Conservation (phyloP, 2,888 invertebrate species). For the Cantharis lateralis region DNA sequence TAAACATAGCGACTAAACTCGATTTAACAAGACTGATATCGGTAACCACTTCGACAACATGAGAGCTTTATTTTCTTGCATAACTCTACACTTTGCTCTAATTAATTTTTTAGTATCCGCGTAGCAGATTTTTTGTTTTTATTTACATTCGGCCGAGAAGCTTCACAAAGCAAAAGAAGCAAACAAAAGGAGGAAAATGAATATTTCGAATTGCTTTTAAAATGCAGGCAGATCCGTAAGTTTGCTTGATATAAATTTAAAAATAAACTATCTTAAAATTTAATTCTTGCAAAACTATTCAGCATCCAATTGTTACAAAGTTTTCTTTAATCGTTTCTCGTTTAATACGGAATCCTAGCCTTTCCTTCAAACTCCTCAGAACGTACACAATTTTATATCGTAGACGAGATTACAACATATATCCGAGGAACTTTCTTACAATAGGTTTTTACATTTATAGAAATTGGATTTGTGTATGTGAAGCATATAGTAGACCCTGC, state of each 20-base stretch:
- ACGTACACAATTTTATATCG: slow-evolving; percentile 9
- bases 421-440: slow-evolving; percentile 17
- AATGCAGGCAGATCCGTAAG: neutral
- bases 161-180: neutral
- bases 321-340: neutral
- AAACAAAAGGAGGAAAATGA: neutral
- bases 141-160: neutral
- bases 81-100: neutral
- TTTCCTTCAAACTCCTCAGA: neutral
- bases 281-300: neutral
- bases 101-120: neutral
- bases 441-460: slow-evolving; percentile 25
- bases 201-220: neutral
- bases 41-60: neutral
- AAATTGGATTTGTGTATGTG: slow-evolving; percentile 24
- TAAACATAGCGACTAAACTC: neutral
- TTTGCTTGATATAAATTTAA: neutral
- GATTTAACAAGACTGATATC: neutral
- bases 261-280: neutral
- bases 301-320: neutral
- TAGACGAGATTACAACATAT: slow-evolving; percentile 11
- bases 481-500: slow-evolving; percentile 1
- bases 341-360: neutral
- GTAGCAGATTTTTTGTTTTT: neutral
- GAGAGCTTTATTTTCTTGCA: neutral